phyloP scores from a whole-genome alignment of 2,113 vertebrate genomes.

The Oncorhynchus gorbuscha region DNA sequence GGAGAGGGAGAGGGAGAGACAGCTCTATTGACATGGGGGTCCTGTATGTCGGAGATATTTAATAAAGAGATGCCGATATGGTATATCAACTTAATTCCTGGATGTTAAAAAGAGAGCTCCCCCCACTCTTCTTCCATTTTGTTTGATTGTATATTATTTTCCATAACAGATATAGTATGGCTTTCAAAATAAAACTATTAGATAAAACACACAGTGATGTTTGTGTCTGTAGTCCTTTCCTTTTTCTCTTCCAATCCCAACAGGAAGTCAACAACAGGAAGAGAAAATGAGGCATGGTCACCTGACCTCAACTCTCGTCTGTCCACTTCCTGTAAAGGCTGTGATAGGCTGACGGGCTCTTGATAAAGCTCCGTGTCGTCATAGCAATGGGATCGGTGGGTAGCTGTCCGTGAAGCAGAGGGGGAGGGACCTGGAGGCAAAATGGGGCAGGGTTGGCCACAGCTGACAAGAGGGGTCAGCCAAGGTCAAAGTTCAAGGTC shows the following conservation, averaged over 20 bases:
- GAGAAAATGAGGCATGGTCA: conserved; percentile 46
- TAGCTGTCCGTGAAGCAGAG: conserved; percentile 52
- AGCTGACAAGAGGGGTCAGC: conserved; percentile 43
- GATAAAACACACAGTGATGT: conserved; percentile 81
- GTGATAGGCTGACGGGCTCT: conserved; percentile 52
- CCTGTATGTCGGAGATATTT: neutral
- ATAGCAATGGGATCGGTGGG: conserved; percentile 16
- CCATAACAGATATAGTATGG: conserved; percentile 83
- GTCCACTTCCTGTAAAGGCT: conserved; percentile 46
- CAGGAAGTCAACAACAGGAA: conserved; percentile 60
- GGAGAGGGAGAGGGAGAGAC: neutral
- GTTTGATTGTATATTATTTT: conserved; percentile 60
- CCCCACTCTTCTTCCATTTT: conserved; percentile 71
- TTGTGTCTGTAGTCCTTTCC: conserved; percentile 72
- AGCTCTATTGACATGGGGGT: neutral
- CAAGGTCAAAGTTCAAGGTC: conserved; percentile 6
- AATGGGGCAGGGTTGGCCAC: conserved; percentile 42
- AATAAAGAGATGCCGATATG: neutral
- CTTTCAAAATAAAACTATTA: conserved; percentile 81
- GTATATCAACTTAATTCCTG: conserved; percentile 8
- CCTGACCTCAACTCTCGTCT: neutral
- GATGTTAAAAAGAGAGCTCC: conserved; percentile 46
- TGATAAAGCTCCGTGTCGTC: conserved; percentile 50
- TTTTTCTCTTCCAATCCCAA: conserved; percentile 52
- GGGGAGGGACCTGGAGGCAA: conserved; percentile 42